A percentile compares a stretch with the other conserved stretches of the same genome.
phyloP scores from a whole-genome alignment of 2,888 invertebrate genomes.

The Drosophila anomelani region DNA sequence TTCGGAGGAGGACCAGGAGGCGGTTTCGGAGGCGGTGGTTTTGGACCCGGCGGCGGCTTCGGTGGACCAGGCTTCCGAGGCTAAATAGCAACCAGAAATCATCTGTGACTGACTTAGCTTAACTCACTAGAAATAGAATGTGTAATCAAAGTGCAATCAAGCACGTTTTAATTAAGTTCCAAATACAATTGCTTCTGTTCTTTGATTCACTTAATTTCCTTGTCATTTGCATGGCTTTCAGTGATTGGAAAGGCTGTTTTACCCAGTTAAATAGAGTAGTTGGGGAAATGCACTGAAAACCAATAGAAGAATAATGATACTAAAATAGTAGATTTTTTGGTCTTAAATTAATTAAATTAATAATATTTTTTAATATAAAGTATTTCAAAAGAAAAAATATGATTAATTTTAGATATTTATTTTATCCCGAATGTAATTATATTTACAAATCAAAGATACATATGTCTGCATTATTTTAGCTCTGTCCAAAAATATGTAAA shows the following conservation, averaged over 20 bases:
- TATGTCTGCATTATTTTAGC: background rate
- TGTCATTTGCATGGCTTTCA: slow-evolving; percentile 38
- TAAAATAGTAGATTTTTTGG: background rate
- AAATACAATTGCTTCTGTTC: slow-evolving; percentile 23
- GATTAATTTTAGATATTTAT: background rate
- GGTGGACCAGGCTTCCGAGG: slow-evolving; percentile 8
- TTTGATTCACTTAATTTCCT: slow-evolving; percentile 41
- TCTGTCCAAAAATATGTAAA: no score
- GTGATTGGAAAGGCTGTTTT: slow-evolving; percentile 12
- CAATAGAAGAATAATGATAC: background rate
- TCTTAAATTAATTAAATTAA: no score
- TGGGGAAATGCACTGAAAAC: background rate
- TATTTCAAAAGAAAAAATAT: background rate
- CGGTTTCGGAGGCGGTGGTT: slow-evolving; percentile 6
- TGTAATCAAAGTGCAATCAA: slow-evolving; percentile 36
- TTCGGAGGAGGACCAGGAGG: slow-evolving; percentile 16
- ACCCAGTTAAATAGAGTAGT: slow-evolving; percentile 5
- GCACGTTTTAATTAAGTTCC: slow-evolving; percentile 39
- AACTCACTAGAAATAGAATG: slow-evolving; percentile 35
- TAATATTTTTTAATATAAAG: background rate
- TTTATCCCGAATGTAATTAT: background rate
- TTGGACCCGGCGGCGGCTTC: slow-evolving; percentile 1
- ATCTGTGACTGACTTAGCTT: slow-evolving; percentile 40
- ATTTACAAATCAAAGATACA: background rate
- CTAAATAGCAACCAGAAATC: slow-evolving; percentile 2